These are phyloP conservation scores for Cylloceria caligata DNA, from an alignment of 2,888 invertebrate genomes.

Conservation along the genomic window DNA sequence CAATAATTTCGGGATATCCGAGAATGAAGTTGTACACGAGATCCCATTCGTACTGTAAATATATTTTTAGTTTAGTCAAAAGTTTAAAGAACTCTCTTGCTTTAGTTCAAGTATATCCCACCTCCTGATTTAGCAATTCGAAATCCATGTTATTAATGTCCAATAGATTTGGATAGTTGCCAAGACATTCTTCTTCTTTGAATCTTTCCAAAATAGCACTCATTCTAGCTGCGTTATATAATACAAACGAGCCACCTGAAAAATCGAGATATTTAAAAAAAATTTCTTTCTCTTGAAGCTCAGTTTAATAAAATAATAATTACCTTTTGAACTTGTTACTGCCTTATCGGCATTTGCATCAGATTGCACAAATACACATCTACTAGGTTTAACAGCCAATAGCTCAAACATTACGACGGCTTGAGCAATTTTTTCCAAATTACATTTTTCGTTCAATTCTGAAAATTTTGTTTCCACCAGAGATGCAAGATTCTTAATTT, in stretches of 20 bases:
- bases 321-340: constrained; percentile 86
- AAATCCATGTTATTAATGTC: constrained; percentile 87
- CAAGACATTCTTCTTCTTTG: constrained; percentile 86
- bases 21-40: constrained; percentile 89
- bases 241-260: constrained; percentile 90
- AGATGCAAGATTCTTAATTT: constrained; percentile 70
- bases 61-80: constrained; percentile 50
- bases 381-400: constrained; percentile 88
- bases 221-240: constrained; percentile 92
- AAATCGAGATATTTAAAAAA: constrained; percentile 69
- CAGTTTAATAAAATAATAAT: background rate
- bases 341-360: constrained; percentile 79
- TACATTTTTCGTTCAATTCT: constrained; percentile 85
- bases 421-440: constrained; percentile 87
- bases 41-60: constrained; percentile 91
- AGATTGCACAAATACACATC: constrained; percentile 86
- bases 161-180: constrained; percentile 88
- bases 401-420: constrained; percentile 90
- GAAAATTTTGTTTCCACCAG: constrained; percentile 89
- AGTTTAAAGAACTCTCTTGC: constrained; percentile 16
- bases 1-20: constrained; percentile 88
- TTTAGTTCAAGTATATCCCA: constrained; percentile 79
- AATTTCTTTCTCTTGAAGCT: background rate
- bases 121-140: constrained; percentile 88
- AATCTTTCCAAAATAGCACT: constrained; percentile 89